Evolutionary conservation across 2,888 invertebrate species (phyloP), one percentile per base, ranked within the genome.

Genomic region (Cantharis rufa): DNA sequence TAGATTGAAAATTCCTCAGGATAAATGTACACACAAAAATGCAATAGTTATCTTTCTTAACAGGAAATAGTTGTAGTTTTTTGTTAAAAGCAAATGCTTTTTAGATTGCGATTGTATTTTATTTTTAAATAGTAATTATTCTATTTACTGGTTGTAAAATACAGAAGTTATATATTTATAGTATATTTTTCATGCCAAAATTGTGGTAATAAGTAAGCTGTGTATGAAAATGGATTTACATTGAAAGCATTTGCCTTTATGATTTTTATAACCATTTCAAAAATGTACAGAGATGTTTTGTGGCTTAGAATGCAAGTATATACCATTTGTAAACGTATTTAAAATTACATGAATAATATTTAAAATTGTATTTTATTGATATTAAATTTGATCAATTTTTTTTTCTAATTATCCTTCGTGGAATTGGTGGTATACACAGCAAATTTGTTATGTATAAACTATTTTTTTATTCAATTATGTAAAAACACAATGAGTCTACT

Each of bases 271-370:
- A 81, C 79, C 79, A 71, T 79, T 80, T 82, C 83, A 85, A 83
- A 66, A 66, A 81, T 86, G 86, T 86, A 85, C 85, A 86, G 85
- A 86, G 86, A 84, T 85, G 84, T 85, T 86, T 86, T 83, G 85
- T 86, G 85, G 86, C 86, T 86, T 86, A 86, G 85, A 83, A 84
- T 84, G 84, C 84, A 83, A 86, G 83, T 86, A 86, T 87, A 85
- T 86, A 86, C 86, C 84, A 86, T 86, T 85, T 87, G 85, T 87
- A 86, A 87, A 86, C 86, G 84, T 86, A 86, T 86, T 85, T 85
- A 84, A 86, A 86, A 82, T 76, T 78, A 78, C 72, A 75, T 78
- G 74, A 77, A 77, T 72, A 78, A 70, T 68, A 72, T 63, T 32
- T 72, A 62, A 77, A 76, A 75, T 16, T 32, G 63, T 18, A 64